These are phyloP conservation scores for Bos javanicus DNA, from an alignment of 2,113 vertebrate species.

Conservation along the genomic window DNA sequence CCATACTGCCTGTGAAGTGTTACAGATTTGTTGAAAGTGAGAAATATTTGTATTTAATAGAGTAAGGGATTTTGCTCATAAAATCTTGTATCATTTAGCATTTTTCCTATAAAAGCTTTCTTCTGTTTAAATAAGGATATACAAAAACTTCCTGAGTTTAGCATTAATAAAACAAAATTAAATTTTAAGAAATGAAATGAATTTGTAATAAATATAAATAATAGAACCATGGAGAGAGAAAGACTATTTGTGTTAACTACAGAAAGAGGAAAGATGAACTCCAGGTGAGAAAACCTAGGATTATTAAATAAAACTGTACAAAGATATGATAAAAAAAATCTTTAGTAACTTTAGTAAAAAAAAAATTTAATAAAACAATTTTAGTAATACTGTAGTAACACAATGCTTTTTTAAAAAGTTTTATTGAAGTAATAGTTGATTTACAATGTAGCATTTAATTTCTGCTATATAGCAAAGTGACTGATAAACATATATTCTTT, in stretches of 20 bases:
- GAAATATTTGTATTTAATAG: not conserved
- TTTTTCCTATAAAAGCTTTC: not conserved
- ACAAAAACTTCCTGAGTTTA: not conserved
- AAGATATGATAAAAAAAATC: not conserved
- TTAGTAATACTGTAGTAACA: not conserved
- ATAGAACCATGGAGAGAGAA: not conserved
- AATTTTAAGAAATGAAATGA: slow-evolving; percentile 28
- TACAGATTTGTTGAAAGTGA: not conserved
- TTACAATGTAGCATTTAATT: not conserved
- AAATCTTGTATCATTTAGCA: not conserved
- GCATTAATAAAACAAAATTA: not conserved
- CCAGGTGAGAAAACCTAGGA: not conserved
- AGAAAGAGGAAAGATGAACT: not conserved
- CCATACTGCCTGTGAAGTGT: not conserved
- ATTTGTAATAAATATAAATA: not conserved
- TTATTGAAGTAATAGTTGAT: not conserved
- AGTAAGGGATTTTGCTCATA: not conserved
- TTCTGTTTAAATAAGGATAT: not conserved
- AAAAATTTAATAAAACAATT: not conserved
- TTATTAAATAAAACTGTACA: not conserved
- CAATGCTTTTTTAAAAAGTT: not conserved
- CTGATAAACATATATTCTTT: not conserved
- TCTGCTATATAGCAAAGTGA: not conserved
- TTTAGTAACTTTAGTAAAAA: not conserved
- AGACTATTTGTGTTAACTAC: not conserved